These are phyloP conservation scores for Apamea sordens DNA, from an alignment of 2,888 invertebrate species.

Conservation along the genomic window DNA sequence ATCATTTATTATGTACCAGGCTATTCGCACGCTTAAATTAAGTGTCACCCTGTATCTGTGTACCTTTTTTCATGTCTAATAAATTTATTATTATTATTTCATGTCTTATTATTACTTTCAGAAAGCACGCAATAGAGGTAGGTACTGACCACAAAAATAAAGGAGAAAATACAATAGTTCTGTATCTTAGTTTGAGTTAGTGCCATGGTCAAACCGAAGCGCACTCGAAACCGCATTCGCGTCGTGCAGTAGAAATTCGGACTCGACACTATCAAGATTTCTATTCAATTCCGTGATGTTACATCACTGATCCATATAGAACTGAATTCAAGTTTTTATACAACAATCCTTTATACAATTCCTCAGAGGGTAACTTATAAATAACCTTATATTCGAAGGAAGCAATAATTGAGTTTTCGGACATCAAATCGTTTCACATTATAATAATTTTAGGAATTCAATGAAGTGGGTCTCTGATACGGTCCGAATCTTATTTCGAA, in stretches of 20 bases:
- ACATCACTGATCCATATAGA: neutral
- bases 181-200: neutral
- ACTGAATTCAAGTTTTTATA: neutral
- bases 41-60: too few relatives aligned
- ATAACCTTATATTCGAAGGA: neutral
- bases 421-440: neutral
- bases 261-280: neutral
- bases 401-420: neutral
- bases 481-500: neutral
- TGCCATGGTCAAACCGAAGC: neutral
- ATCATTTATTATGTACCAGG: too few relatives aligned
- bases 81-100: too few relatives aligned
- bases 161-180: neutral
- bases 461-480: neutral
- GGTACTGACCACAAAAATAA: too few relatives aligned
- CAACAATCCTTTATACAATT: neutral
- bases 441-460: neutral
- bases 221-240: neutral
- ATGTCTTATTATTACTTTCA: too few relatives aligned
- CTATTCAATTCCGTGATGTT: neutral
- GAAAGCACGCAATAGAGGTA: too few relatives aligned
- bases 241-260: neutral
- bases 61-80: too few relatives aligned
- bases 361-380: neutral
- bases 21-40: too few relatives aligned